Base-by-base conservation (phyloP, 2,797 vertebrate species). In the Leuciscus waleckii region DNA sequence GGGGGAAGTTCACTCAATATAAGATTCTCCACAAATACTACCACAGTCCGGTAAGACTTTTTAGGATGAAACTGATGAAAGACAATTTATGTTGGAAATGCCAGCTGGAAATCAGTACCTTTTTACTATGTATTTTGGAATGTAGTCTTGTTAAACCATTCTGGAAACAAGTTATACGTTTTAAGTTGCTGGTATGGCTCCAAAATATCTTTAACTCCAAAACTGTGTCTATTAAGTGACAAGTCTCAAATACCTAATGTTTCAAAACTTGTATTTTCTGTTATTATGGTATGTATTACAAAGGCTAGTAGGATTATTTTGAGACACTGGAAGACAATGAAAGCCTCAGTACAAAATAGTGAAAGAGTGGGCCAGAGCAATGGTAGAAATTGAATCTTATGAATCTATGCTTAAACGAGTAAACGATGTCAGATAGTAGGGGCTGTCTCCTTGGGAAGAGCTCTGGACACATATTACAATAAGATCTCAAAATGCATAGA, bases 361-460 rank as follows among this genome's bases (percentile, higher is more conserved):
- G 23, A 39, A 82, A 16, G 51, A 73, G 11, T 82, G 68, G 68
- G 26, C 26, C 5, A 58, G 1, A 1, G 4, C 23, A 82, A 54
- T 82, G 80, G 5, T 51, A 9, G 67, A 71, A 70, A 68, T 51
- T 8, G 11, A 46, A 35, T 65, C 81, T 32, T 71, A 71, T 23
- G 4, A 37, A 69, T 69, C 9, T 7, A 37, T 21, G 19, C 17
- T 16, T 32, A 32, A 32, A 16, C 3, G 2, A 68, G 35, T 68
- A 9, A 69, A 13, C 35, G 10, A 4, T 10, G 35, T 68, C 2
- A 21, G 9, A 68, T 35, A 68, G 19, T 19, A 68, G 9, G 32
- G 8, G 8, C 9, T 68, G 32, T 69, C 19, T 39, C 35, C 32
- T 13, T 67, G 29, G 7, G 65, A 37, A 10, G 32, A 37, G 1